Evolutionary conservation across 2,113 vertebrate species (phyloP), one percentile per base, ranked within the genome.

Genomic region (Brachyhypopomus gauderio): DNA sequence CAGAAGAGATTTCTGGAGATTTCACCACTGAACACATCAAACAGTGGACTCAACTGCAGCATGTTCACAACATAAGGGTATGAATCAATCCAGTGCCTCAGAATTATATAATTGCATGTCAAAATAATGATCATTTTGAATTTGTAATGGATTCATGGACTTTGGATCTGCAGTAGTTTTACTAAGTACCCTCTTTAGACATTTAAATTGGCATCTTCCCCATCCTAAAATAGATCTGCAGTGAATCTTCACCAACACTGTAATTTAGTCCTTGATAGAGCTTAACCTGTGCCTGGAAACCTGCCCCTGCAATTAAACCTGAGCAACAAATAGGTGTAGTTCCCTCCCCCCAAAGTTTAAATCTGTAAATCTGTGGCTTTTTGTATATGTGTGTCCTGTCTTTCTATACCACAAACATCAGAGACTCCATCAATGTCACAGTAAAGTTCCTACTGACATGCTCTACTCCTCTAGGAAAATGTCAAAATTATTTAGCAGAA

Each of bases 251-350:
- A 20, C 58, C 63, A 70, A 80, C 70, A 34, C 56, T 63, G n/a
- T 80, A 80, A 73, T 80, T 80, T 80, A 74, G 41, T 23, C 20
- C 55, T 25, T 64, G 71, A 74, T 66, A 55, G 60, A 3, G 30
- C 52, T 74, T 80, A 80, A 80, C 59, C 79, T 38, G 27, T 23
- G 45, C 19, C 71, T 4, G 27, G 52, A 55, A 59, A n/a, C 58
- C 1, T 45, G 38, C 3, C 71, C 59, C 60, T 38, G 60, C 71
- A 80, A 80, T 74, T 80, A 74, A 74, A 74, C 34, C 59, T 9
- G 20, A 56, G 71, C 60, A 80, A 80, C 79, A 80, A n/a, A 73
- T 80, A 17, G 27, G 59, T 64, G 59, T 38, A 55, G 56, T 72
- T 27, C 62, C 38, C 22, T 36, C 23, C 56, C 23, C 38, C 66